A percentile compares a stretch with the other conserved stretches of the same genome.
These are phyloP conservation scores for Idaea aversata DNA, from an alignment of 2,888 invertebrate genomes.

Conservation along the genomic window DNA sequence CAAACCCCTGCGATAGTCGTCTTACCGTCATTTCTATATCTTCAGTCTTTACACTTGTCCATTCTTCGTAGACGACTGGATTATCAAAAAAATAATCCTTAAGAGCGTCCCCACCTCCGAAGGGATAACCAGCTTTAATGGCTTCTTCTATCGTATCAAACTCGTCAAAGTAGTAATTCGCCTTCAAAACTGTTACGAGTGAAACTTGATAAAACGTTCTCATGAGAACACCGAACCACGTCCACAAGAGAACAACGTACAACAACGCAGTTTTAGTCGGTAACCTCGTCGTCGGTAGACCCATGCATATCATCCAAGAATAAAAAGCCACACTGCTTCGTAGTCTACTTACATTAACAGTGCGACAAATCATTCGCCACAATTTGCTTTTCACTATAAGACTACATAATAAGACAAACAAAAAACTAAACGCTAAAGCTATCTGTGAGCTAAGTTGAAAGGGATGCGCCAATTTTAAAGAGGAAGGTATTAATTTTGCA, in stretches of 20 bases:
- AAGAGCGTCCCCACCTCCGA: slow-evolving; percentile 56
- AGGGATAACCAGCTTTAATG: slow-evolving; percentile 46
- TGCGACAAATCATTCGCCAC: slow-evolving; percentile 30
- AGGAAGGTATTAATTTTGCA: slow-evolving; percentile 44
- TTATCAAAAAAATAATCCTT: slow-evolving; percentile 57
- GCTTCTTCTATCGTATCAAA: slow-evolving; percentile 54
- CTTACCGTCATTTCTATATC: slow-evolving; percentile 41
- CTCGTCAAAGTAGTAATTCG: slow-evolving; percentile 45
- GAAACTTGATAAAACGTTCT: slow-evolving; percentile 64
- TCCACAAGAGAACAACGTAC: slow-evolving; percentile 52
- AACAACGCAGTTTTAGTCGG: slow-evolving; percentile 47
- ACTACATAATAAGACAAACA: slow-evolving; percentile 42
- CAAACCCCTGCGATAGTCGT: slow-evolving; percentile 46
- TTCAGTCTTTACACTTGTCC: slow-evolving; percentile 41
- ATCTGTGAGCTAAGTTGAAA: slow-evolving; percentile 44
- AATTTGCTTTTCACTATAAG: slow-evolving; percentile 40
- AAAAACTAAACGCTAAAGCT: slow-evolving; percentile 45
- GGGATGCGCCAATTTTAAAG: slow-evolving; percentile 58
- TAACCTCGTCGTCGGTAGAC: slow-evolving; percentile 46
- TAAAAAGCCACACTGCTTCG: slow-evolving; percentile 45
- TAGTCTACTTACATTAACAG: slow-evolving; percentile 22
- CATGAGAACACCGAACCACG: slow-evolving; percentile 61
- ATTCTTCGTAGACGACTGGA: slow-evolving; percentile 48
- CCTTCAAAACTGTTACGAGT: slow-evolving; percentile 58
- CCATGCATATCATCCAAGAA: slow-evolving; percentile 63